Percentiles rank a stretch among this genome's conserved stretches.
Evolutionary conservation across 2,113 vertebrate species (phyloP).

Genomic region (Notechis scutatus): DNA sequence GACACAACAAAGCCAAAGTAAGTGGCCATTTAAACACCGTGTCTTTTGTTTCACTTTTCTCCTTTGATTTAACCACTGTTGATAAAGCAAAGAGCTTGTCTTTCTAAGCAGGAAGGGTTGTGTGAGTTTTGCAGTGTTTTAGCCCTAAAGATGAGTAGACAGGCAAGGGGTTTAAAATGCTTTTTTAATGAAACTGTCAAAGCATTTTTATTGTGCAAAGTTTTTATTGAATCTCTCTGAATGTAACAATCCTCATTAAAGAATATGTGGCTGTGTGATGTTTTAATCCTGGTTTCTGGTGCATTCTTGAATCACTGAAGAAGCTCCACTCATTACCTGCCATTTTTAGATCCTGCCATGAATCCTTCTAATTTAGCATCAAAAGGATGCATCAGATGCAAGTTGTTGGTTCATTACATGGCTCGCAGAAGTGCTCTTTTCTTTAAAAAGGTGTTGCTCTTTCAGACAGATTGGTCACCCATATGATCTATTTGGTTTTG

Average conservation of each 20-base stretch:
- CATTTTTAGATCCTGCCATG: background rate
- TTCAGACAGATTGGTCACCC: too few relatives aligned
- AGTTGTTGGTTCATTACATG: fast-evolving
- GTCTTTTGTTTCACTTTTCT: background rate
- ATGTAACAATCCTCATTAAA: background rate
- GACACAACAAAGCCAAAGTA: background rate
- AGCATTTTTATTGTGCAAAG: too few relatives aligned
- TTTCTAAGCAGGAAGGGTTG: background rate
- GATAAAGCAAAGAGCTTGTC: background rate
- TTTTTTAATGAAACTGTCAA: background rate
- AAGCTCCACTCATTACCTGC: background rate
- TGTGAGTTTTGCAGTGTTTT: background rate
- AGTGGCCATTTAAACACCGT: background rate
- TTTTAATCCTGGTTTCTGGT: background rate
- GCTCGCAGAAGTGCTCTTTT: too few relatives aligned
- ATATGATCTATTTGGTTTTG: too few relatives aligned
- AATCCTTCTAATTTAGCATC: background rate
- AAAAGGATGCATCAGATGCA: background rate
- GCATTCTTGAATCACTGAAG: background rate
- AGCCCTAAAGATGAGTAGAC: background rate
- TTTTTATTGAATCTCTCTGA: background rate
- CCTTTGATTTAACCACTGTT: background rate
- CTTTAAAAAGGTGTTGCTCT: too few relatives aligned
- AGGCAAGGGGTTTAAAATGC: background rate
- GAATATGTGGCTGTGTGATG: background rate